phyloP scores from a whole-genome alignment of 2,888 invertebrate species.

The Campaea margaritaria region DNA sequence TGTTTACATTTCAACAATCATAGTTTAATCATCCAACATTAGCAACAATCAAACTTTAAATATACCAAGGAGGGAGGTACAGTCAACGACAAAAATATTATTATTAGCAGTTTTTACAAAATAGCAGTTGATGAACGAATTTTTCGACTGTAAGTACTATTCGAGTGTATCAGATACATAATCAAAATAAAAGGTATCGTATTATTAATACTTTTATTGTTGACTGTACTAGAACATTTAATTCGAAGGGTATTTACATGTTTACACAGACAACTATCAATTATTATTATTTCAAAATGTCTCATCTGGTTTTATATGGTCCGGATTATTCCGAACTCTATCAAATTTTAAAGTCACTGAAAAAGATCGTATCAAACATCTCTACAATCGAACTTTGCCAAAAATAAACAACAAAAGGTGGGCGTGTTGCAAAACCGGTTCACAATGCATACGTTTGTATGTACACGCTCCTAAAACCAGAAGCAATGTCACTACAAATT shows the following conservation, averaged over 20 bases:
- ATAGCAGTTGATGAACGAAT: background rate
- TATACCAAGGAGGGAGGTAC: slow-evolving; percentile 38
- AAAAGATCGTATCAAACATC: too few relatives aligned
- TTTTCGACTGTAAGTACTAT: too few relatives aligned
- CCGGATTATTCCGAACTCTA: too few relatives aligned
- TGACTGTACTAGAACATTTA: slow-evolving; percentile 39
- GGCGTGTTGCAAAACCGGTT: too few relatives aligned
- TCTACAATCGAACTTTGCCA: too few relatives aligned
- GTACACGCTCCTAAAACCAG: too few relatives aligned
- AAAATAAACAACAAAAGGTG: too few relatives aligned
- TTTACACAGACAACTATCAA: slow-evolving; percentile 42
- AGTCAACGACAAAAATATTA: slow-evolving; percentile 36
- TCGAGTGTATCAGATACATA: too few relatives aligned
- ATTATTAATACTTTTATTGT: slow-evolving; percentile 12
- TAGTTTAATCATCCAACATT: slow-evolving; percentile 4
- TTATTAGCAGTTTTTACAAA: background rate
- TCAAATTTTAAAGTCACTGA: background rate
- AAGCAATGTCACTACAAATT: too few relatives aligned
- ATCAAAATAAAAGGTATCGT: too few relatives aligned
- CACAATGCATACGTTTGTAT: too few relatives aligned
- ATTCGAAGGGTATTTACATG: slow-evolving; percentile 38
- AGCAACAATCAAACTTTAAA: slow-evolving; percentile 9
- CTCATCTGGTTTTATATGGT: slow-evolving; percentile 3
- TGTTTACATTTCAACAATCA: slow-evolving; percentile 7
- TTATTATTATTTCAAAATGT: slow-evolving; percentile 8